Evolutionary conservation across 1,140 invertebrate genomes (phyloP), one percentile per base, ranked within the genome.

Genomic region (Monomorium pharaonis): DNA sequence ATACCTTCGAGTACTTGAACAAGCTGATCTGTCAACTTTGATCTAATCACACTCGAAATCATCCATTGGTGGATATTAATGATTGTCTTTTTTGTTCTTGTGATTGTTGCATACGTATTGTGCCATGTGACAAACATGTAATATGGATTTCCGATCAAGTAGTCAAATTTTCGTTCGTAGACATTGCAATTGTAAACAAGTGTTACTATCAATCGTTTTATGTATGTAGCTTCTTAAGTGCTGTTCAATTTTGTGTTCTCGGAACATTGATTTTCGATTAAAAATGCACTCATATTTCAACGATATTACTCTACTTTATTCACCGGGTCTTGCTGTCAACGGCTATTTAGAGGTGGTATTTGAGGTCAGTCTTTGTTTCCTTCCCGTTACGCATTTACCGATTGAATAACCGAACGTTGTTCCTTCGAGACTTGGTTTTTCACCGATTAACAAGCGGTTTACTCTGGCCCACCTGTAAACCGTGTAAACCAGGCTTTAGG

Each of bases 381-480:
- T 78, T 49, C 21, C 33, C 62, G 30, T 24, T 63, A 63, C 58
- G 75, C 30, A 18, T 14, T 51, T 27, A 60, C 44, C 14, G 47
- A 80, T 54, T 47, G 44, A 80, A 37, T 47, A 37, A 18, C 51
- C 51, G 65, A 37, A 42, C 67, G 18, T 83, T 67, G 37, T 37
- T 30, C 18, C n/a, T 83, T 58, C 37, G n/a, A 47, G 14, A 42
- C n/a, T 18, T 37, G 0, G 37, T 58, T 33, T 42, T 54, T 49
- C n/a, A 14, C 14, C 37, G 54, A 44, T 56, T 88, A 88, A 87
- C 81, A 81, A 88, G 65, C 58, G 1, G 14, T 33, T 70, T 9
- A 37, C 14, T 14, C n/a, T 12, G 21, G 3, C 62, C 65, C 86
- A 85, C 86, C 86, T 86, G 86, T 89, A n/a, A n/a, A n/a, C n/a